These are phyloP conservation scores for Cordilura impudica DNA, from an alignment of 2,888 invertebrate genomes.

Conservation along the genomic window DNA sequence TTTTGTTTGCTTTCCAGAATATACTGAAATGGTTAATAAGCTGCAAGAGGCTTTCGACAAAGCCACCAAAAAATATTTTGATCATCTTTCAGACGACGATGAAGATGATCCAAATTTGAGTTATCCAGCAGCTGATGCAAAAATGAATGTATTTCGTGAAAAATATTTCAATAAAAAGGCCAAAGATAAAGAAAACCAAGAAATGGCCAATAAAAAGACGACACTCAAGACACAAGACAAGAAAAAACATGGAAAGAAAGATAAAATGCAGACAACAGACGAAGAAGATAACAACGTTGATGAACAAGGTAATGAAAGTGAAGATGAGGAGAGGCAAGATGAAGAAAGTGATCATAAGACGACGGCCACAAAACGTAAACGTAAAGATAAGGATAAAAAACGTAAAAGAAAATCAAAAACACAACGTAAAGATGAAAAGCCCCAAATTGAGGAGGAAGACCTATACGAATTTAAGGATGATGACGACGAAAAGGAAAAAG, in stretches of 20 bases:
- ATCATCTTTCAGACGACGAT: conserved; percentile 89
- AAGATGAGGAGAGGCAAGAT: conserved; percentile 45
- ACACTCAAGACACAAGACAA: conserved; percentile 52
- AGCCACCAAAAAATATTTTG: conserved; percentile 89
- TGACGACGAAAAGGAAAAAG: conserved; percentile 41
- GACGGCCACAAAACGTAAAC: conserved; percentile 75
- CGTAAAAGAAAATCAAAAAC: conserved; percentile 75
- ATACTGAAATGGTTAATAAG: conserved; percentile 92
- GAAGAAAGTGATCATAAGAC: conserved; percentile 64
- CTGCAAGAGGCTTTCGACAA: conserved; percentile 89
- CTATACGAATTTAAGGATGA: conserved; percentile 52
- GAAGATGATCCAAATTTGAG: conserved; percentile 87
- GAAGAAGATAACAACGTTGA: conserved; percentile 26
- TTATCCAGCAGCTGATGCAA: conserved; percentile 79
- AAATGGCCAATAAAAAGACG: conserved; percentile 47
- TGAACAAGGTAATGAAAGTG: conserved; percentile 67
- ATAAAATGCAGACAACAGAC: conserved; percentile 67
- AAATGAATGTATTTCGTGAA: conserved; percentile 78
- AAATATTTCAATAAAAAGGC: conserved; percentile 78
- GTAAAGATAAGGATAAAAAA: conserved; percentile 76
- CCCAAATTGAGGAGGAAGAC: conserved; percentile 54
- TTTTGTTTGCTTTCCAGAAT: conserved; percentile 81
- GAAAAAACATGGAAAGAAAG: conserved; percentile 55
- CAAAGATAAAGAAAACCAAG: conserved; percentile 67
- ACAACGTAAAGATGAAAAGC: conserved; percentile 64